Conservation (phyloP, 2,888 invertebrate species). For the Habrosyne pyritoides region DNA sequence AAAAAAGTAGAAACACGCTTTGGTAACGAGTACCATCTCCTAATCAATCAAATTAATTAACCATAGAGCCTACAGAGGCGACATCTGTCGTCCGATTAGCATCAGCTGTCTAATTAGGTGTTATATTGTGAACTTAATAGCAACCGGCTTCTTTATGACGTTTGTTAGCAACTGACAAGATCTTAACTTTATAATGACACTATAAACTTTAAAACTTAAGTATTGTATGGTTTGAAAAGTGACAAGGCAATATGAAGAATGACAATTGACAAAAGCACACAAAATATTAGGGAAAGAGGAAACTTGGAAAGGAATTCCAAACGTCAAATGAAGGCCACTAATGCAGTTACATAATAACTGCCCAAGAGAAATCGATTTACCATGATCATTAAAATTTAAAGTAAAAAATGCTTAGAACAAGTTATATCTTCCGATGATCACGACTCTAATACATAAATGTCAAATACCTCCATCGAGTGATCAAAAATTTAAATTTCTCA, state of each 20-base stretch:
- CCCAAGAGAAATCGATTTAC: conserved; percentile 4
- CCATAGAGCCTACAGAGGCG: background rate
- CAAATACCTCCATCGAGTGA: conserved; percentile 1
- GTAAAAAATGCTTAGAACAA: background rate
- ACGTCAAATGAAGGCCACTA: background rate
- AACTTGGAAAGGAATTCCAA: background rate
- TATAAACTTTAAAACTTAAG: background rate
- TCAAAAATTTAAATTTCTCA: conserved; percentile 4
- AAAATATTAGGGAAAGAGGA: background rate
- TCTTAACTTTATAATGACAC: background rate
- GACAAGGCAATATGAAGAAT: background rate
- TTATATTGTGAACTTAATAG: background rate
- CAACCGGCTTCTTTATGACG: background rate
- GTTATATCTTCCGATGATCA: conserved; percentile 5
- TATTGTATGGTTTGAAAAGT: background rate
- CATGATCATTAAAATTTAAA: conserved; percentile 1
- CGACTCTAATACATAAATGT: conserved; percentile 7
- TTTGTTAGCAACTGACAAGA: conserved; percentile 3
- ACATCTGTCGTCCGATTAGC: background rate
- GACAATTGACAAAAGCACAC: background rate
- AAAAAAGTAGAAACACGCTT: background rate
- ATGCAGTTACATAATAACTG: background rate
- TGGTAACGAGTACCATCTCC: background rate
- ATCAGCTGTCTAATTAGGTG: conserved; percentile 9
- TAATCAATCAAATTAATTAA: conserved; percentile 3